A percentile compares a stretch with the other conserved stretches of the same genome.
These are phyloP conservation scores for Chloropsis cyanopogon DNA, from an alignment of 2,113 vertebrate species.

Conservation along the genomic window DNA sequence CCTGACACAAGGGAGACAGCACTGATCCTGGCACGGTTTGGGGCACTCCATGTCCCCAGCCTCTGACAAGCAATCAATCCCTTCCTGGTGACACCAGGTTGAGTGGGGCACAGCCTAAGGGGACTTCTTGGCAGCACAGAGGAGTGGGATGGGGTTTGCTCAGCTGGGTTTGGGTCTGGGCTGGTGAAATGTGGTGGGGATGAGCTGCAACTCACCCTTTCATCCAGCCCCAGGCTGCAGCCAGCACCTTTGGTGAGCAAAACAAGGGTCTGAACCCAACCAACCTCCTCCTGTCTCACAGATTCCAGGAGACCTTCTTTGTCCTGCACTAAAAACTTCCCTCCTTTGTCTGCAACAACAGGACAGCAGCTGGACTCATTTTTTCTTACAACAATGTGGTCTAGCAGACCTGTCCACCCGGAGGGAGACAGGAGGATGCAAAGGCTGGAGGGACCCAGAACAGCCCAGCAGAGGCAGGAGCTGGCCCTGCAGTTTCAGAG, in stretches of 20 bases:
- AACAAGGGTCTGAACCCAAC: neutral
- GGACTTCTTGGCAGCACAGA: neutral
- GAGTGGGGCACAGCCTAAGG: neutral
- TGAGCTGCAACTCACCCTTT: accelerated
- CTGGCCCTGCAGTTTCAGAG: neutral
- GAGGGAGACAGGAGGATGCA: neutral
- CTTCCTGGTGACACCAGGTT: neutral
- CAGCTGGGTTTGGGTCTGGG: neutral
- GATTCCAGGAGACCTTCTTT: neutral
- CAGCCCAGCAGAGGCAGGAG: neutral
- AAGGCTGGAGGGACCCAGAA: neutral
- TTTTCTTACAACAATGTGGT: neutral
- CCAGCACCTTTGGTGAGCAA: neutral
- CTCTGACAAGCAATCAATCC: neutral
- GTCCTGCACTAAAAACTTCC: neutral
- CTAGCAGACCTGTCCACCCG: accelerated
- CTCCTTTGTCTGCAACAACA: neutral
- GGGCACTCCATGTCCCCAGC: neutral
- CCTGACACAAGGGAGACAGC: neutral
- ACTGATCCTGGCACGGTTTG: accelerated
- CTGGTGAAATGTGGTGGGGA: neutral
- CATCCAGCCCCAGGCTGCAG: neutral
- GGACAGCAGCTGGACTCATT: neutral
- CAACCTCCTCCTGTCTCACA: neutral
- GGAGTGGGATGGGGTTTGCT: neutral